Base-by-base conservation (phyloP, 2,888 invertebrate species). In the Steromphala cineraria region DNA sequence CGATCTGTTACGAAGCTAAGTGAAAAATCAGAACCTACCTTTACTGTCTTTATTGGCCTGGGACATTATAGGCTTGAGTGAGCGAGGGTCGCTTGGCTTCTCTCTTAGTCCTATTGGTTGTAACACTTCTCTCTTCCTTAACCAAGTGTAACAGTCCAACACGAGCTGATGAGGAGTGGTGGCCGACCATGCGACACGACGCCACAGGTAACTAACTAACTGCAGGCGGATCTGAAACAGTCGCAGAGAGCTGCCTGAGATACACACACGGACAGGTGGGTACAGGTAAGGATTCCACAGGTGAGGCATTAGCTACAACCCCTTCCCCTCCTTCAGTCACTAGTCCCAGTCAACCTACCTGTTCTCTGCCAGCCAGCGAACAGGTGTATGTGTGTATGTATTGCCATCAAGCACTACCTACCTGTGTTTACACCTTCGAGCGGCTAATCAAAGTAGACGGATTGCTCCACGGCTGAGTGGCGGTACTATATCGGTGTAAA, bases 11-110 rank as follows among this genome's bases (percentile, higher is more conserved):
- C 71, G 71, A 71, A 71, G 71, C 71, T 36, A 71, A 71, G 71
- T 71, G 71, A 71, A 71, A 67, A 71, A 71, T 19, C 71, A 40
- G 71, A 36, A 71, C 71, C 19, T 71, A 71, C 71, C 71, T 71
- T 71, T 71, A 24, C 71, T 36, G 28, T 71, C 71, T 31, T 71
- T 71, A 71, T 71, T 71, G 71, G 71, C 19, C 71, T 71, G 71
- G 31, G 71, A 71, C 71, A 71, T 71, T 71, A 71, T 71, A 71
- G 71, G 71, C 71, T 71, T 71, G 71, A 71, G 71, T 71, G 71
- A 71, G 71, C 40, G 71, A n/a, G 40, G 31, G 71, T 71, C 19
- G 71, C 46, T 31, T 36, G 71, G 71, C 71, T 71, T 71, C 71
- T 40, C 71, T 71, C 71, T 36, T 19, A 28, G 71, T 71, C 71